Base-by-base conservation (phyloP, 1,140 invertebrate genomes). In the Trichonephila clavata region DNA sequence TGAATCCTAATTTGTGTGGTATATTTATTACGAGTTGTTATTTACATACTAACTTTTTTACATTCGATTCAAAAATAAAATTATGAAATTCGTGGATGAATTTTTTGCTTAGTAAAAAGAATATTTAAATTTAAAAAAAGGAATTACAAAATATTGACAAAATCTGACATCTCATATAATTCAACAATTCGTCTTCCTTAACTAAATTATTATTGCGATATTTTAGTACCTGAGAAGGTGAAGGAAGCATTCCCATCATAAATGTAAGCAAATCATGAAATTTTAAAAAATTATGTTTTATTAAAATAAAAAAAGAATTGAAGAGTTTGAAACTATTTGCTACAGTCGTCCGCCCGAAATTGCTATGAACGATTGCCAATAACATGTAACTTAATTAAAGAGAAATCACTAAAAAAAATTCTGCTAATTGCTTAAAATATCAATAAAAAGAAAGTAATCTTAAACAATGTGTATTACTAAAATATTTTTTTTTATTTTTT, bases 201-300 rank as follows among this genome's bases (percentile, higher is more conserved):
- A 32, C 2, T 32, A 8, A 1, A 63, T 20, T 20, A 39, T 0
- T 27, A n/a, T 21, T 59, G 20, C 27, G 10, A 84, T 21, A 21
- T 50, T 3, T 4, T 63, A 61, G n/a, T 87, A 93, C 92, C 92
- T 93, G 92, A 60, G 92, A 93, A 93, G 92, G 92, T 80, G 92
- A 93, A 93, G 92, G 92, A 77, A 93, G 92, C 92, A 93, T 93
- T 32, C 92, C 92, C 92, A 93, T 93, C 92, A 93, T 93, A 88
- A 93, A 50, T 61, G 59, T 60, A 77, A 60, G 63, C 27, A 60
- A 80, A 80, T 86, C 92, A 93, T 93, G 39, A 93, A 92, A 93
- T 93, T 60, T 77, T 86, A 61, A 63, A 80, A 83, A 92, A 32
- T 92, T 87, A 24, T 65, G 80, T 50, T 80, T 80, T 39, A 21